phyloP scores from a whole-genome alignment of 2,888 invertebrate genomes.

The Chironomus tentans region DNA sequence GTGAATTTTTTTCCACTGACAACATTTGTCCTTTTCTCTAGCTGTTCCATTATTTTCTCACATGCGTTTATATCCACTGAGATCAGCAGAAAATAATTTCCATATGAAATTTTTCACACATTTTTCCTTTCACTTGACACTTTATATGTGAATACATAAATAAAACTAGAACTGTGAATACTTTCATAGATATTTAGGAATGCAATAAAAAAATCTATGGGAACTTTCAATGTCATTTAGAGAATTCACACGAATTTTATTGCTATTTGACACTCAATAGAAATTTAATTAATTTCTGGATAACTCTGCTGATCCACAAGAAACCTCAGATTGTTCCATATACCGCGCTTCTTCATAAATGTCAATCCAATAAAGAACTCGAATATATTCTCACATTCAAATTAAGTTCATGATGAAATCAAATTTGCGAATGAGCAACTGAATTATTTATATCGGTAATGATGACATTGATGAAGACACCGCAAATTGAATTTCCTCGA shows the following conservation, averaged over 20 bases:
- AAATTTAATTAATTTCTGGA: too few species aligned
- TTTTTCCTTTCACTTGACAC: background rate
- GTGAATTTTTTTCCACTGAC: background rate
- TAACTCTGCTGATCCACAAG: too few species aligned
- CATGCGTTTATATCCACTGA: background rate
- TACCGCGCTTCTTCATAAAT: too few species aligned
- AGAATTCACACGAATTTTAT: too few species aligned
- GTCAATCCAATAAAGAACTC: too few species aligned
- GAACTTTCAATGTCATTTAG: too few species aligned
- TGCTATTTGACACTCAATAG: too few species aligned
- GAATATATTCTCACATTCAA: background rate
- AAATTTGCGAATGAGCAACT: too few species aligned
- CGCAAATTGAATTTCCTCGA: background rate
- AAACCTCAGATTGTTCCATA: too few species aligned
- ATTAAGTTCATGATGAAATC: too few species aligned
- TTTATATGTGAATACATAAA: background rate
- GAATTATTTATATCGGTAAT: background rate
- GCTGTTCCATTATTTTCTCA: background rate
- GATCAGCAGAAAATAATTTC: constrained; percentile 19
- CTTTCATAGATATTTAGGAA: background rate
- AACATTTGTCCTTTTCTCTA: background rate
- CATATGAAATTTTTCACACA: background rate
- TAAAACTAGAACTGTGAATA: too few species aligned
- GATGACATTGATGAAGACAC: background rate
- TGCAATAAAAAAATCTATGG: background rate